Conservation (phyloP, 2,888 invertebrate genomes). For the Boloria selene region DNA sequence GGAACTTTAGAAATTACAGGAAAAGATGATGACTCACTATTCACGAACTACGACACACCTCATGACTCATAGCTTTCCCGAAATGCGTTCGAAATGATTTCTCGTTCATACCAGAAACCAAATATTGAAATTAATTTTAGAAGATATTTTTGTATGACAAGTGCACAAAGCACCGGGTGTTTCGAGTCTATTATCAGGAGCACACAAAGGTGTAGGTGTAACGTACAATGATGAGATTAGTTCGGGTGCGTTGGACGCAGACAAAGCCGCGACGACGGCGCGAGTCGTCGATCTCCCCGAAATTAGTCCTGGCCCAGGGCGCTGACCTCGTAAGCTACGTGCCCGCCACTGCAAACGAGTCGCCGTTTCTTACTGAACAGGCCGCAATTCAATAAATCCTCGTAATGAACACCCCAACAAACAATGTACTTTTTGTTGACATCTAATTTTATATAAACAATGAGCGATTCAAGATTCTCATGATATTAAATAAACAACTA, state of each 20-base stretch:
- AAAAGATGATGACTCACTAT: slow-evolving; percentile 46
- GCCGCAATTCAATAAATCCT: slow-evolving; percentile 32
- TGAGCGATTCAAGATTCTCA: not conserved
- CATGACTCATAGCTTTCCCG: slow-evolving; percentile 43
- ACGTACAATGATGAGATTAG: slow-evolving; percentile 38
- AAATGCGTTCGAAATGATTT: slow-evolving; percentile 12
- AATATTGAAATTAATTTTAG: not conserved
- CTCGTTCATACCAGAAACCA: not conserved
- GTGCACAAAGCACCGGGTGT: slow-evolving; percentile 1
- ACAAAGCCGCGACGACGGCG: slow-evolving; percentile 66
- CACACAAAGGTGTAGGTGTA: slow-evolving; percentile 27
- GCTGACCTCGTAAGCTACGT: slow-evolving; percentile 69
- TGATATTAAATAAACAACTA: slow-evolving; percentile 14
- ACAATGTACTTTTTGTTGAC: slow-evolving; percentile 29
- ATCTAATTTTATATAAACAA: slow-evolving; percentile 8
- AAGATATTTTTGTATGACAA: not conserved
- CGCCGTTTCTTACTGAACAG: slow-evolving; percentile 32
- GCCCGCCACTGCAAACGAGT: slow-evolving; percentile 43
- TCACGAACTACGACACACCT: slow-evolving; percentile 44
- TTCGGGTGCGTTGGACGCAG: slow-evolving; percentile 60
- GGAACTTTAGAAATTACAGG: slow-evolving; percentile 43
- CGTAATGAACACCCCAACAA: slow-evolving; percentile 23
- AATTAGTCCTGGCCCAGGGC: slow-evolving; percentile 81
- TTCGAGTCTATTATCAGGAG: slow-evolving; percentile 12
- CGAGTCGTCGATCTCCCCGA: slow-evolving; percentile 80